Percentiles rank a stretch among this genome's conserved stretches.
phyloP scores from a whole-genome alignment of 2,797 vertebrate genomes.

The Ctenopoma kingsleyae region DNA sequence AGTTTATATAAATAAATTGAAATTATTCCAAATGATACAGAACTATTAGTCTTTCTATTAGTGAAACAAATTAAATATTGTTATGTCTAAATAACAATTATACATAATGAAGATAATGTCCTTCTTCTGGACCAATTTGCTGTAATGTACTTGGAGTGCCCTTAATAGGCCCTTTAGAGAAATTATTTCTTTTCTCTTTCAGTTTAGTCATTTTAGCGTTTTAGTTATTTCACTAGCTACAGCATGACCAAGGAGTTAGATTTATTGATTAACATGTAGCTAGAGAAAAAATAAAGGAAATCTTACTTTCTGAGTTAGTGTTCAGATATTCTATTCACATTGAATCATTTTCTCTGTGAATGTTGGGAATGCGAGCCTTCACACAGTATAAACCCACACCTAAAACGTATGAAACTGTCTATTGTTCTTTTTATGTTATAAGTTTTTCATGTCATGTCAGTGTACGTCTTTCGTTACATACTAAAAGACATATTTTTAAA shows the following conservation, averaged over 20 bases:
- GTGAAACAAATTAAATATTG: background rate
- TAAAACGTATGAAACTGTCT: too few species aligned
- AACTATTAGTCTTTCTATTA: background rate
- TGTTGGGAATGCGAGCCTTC: background rate
- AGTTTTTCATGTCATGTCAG: background rate
- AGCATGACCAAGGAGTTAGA: background rate
- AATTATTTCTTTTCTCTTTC: background rate
- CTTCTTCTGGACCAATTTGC: background rate
- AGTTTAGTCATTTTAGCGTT: background rate
- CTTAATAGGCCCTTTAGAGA: background rate
- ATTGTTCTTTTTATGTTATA: background rate
- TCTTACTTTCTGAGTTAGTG: background rate
- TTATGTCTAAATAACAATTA: background rate
- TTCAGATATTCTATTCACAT: background rate
- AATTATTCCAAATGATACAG: background rate
- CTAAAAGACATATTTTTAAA: conserved; percentile 52
- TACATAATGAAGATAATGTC: background rate
- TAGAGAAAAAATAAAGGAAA: background rate
- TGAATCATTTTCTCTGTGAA: background rate
- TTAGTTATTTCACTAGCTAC: background rate
- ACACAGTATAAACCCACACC: background rate
- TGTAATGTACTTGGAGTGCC: conserved; percentile 17
- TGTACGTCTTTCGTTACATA: background rate
- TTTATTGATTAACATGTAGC: background rate
- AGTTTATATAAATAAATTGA: background rate